Evolutionary conservation across 2,113 vertebrate genomes (phyloP), one percentile per base, ranked within the genome.

Genomic region (Numenius arquata): DNA sequence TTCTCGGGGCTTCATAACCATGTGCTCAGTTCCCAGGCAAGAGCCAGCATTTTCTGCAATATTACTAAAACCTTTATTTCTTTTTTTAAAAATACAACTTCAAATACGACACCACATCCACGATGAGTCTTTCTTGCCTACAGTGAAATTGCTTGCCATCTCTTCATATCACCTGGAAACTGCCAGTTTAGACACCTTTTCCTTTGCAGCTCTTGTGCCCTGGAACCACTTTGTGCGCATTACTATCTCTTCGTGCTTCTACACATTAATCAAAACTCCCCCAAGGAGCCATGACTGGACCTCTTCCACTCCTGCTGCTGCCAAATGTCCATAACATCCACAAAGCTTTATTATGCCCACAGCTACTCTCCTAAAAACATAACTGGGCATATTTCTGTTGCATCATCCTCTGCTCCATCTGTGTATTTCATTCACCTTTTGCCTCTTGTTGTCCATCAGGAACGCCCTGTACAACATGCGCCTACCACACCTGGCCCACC

Each of bases 1-100:
- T 80, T 85, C 79, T 30, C 0, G 0, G 6, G 30, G 18, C 16
- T 84, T 77, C 1, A 0, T 26, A 72, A 65, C 18, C 36, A 6
- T 43, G 15, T 43, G 27, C 19, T 67, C 40, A 56, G 6, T 7
- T 84, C 32, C 25, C 4, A 25, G 40, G 26, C n/a, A 94, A 85
- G 62, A 65, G 58, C 9, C 68, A 62, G 15, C 9, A 47, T 67
- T 63, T 89, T 38, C 29, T 76, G 43, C 15, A 88, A 32, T 27
- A 45, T 29, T 77, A 79, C 16, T 65, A 47, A 48, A 84, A 88
- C 20, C 9, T 30, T 27, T 12, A 12, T 47, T 45, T 83, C 14
- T 23, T 55, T n/a, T 81, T 76, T 73, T 45, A 18, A 8, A 34
- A 77, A 56, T 41, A 47, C n/a, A 89, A 32, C 34, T 72, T 71